Percentiles rank a stretch among this genome's conserved stretches.
Evolutionary conservation across 2,888 invertebrate species (phyloP).

Genomic region (Phlogophora meticulosa): DNA sequence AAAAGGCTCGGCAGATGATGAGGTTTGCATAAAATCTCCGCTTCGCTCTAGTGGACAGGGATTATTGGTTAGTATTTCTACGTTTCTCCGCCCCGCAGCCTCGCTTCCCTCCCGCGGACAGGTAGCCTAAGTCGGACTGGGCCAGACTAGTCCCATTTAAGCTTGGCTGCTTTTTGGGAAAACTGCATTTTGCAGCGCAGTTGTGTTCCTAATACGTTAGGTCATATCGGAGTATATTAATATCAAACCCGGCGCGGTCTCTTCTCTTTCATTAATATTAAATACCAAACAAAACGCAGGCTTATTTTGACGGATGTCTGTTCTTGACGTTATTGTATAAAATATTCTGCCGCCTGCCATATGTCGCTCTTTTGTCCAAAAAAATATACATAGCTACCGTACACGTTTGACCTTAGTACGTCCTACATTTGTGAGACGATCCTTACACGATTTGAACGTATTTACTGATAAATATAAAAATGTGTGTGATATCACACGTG

Average conservation of each 20-base stretch:
- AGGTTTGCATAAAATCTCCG: too few species aligned
- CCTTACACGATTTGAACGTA: not conserved
- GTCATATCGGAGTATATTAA: not conserved
- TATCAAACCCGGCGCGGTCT: not conserved
- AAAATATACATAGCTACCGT: constrained; percentile 70
- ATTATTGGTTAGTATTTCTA: too few species aligned
- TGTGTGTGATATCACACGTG: too few species aligned
- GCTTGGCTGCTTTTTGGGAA: too few species aligned
- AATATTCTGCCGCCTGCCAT: constrained; percentile 75
- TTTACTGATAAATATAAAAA: constrained; percentile 4
- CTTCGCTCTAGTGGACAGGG: too few species aligned
- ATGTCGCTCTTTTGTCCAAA: constrained; percentile 71
- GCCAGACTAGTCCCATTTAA: too few species aligned
- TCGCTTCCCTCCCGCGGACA: too few species aligned
- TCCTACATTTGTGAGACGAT: constrained; percentile 36
- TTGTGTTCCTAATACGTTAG: too few species aligned
- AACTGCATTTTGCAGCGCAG: too few species aligned
- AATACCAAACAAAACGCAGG: constrained; percentile 22
- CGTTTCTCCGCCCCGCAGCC: too few species aligned
- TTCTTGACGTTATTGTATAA: constrained; percentile 72
- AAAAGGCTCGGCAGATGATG: too few species aligned
- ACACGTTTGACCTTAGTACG: constrained; percentile 41
- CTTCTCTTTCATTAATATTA: constrained; percentile 13
- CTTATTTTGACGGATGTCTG: constrained; percentile 19
- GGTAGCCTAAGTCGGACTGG: too few species aligned